phyloP scores from a whole-genome alignment of 2,888 invertebrate genomes.

The Andrena camellia region DNA sequence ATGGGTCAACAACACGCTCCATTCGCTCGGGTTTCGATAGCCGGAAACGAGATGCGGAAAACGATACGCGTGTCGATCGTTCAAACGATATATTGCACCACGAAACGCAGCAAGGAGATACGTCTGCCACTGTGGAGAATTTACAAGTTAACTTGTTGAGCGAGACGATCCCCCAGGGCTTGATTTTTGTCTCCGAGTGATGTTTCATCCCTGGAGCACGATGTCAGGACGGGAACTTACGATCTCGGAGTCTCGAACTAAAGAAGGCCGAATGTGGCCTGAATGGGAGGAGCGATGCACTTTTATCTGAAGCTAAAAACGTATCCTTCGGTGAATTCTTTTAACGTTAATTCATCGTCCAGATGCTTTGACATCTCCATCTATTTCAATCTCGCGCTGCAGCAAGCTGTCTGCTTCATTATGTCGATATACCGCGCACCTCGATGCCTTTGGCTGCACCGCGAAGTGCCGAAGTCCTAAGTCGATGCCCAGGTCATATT shows the following conservation, averaged over 20 bases:
- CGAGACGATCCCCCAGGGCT: no score
- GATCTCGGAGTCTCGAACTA: no score
- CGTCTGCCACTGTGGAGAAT: neutral
- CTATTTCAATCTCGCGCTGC: no score
- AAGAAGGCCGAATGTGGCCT: no score
- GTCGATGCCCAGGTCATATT: neutral
- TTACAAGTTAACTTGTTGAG: neutral
- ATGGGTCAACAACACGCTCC: constrained; percentile 35
- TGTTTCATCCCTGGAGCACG: no score
- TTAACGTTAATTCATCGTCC: no score
- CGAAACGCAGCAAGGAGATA: neutral
- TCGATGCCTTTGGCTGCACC: neutral
- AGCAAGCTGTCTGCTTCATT: neutral
- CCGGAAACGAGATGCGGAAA: constrained; percentile 53
- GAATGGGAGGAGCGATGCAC: no score
- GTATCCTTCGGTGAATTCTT: no score
- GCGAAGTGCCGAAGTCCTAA: constrained; percentile 2
- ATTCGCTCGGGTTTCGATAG: constrained; percentile 32
- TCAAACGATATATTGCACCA: constrained; percentile 25
- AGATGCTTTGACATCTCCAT: no score
- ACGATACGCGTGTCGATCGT: constrained; percentile 29
- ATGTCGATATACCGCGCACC: neutral
- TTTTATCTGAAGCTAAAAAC: no score
- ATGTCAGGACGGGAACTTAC: no score
- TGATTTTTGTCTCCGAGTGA: no score